A percentile compares a stretch with the other conserved stretches of the same genome.
Evolutionary conservation across 2,888 invertebrate genomes (phyloP).

Genomic region (Chaetogeoica ovagalla): DNA sequence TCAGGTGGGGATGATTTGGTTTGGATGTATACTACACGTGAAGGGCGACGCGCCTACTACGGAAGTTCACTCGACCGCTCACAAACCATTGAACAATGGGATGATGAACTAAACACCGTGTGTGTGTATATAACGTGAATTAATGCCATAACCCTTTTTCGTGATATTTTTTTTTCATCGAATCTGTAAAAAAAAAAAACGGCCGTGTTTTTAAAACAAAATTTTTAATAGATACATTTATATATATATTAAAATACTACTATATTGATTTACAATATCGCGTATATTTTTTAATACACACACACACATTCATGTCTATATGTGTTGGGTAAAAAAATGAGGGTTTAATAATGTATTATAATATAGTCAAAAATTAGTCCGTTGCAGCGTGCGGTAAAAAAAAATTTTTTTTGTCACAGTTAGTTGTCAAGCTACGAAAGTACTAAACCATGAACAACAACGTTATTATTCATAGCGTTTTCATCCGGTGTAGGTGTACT

Average conservation of each 20-base stretch:
- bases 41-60: conserved; percentile 45
- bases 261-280: no score
- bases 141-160: conserved; percentile 41
- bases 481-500: conserved; percentile 19
- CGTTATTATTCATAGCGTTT: background rate
- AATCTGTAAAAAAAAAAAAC: conserved; percentile 15
- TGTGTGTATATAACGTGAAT: background rate
- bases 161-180: background rate
- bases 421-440: conserved; percentile 11
- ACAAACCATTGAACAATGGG: conserved; percentile 38
- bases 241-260: no score
- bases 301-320: no score
- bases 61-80: conserved; percentile 51
- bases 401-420: conserved; percentile 34
- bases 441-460: conserved; percentile 16
- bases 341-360: background rate
- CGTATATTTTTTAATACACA: no score
- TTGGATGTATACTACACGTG: background rate
- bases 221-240: no score
- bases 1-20: conserved; percentile 45
- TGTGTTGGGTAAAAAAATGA: no score
- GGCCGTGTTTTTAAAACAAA: no score
- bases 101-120: conserved; percentile 47
- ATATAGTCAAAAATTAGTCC: conserved; percentile 1
- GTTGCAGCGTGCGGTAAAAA: background rate